Evolutionary conservation across 1,140 invertebrate species (phyloP), one percentile per base, ranked within the genome.

Genomic region (Drosophila miranda): DNA sequence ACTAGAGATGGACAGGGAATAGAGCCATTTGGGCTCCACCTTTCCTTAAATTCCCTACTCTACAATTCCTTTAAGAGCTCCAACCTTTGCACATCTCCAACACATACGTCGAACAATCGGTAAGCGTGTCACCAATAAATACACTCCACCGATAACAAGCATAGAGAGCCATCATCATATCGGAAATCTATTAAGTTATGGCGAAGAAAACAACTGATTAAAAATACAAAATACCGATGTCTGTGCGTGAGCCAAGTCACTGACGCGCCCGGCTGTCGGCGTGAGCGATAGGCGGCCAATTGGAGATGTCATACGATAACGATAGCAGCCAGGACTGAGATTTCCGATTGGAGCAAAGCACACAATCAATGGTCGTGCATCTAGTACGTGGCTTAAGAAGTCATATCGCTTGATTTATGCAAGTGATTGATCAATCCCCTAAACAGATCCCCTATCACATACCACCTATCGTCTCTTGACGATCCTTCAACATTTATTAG

Each of bases 151-250:
- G 59, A 64, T 53, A 67, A 67, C 30, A 67, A 46, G 48, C 21
- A 55, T 56, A 46, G 21, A 34, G 46, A 43, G n/a, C 23, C 28
- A 34, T 34, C 16, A 21, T 49, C 49, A 45, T 51, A 68, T 68
- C 54, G 43, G 11, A 41, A 71, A 69, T 59, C 54, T 38, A 59
- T 67, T 38, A 69, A 71, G 67, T 68, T 34, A 34, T 9, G 1
- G 30, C 67, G 57, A 34, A 71, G 6, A 34, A 30, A 41, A 34
- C 49, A 69, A 45, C 64, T 71, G 68, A 71, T 71, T 71, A 71
- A 69, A 53, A 52, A 23, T 42, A 28, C 30, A 69, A 59, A 71
- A 70, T 68, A 69, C 42, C 68, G 64, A 71, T 71, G 64, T 70
- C 44, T 38, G 68, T 71, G 68, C 64, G 68, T 71, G 68, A 60